phyloP scores from a whole-genome alignment of 2,888 invertebrate species.

The Spialia ferax region DNA sequence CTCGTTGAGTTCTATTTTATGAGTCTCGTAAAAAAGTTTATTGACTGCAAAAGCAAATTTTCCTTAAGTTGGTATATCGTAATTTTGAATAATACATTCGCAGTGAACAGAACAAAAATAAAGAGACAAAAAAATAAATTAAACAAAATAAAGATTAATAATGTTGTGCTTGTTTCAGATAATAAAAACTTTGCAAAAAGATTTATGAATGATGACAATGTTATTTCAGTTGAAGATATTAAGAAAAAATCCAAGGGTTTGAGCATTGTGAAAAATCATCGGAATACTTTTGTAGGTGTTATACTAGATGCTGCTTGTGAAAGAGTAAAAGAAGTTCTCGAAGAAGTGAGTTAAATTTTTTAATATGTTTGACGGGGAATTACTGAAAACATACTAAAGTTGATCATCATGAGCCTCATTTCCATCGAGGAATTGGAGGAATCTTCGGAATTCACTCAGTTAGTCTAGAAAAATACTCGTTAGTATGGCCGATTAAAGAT shows the following conservation, averaged over 20 bases:
- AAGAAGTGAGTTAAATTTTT: conserved; percentile 51
- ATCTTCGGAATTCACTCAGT: too few relatives aligned
- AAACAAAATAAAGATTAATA: not conserved
- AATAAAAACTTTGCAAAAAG: conserved; percentile 47
- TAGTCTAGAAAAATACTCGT: too few relatives aligned
- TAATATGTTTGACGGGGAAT: too few relatives aligned
- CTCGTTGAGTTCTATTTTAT: not conserved
- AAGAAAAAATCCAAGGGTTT: not conserved
- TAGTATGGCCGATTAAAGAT: too few relatives aligned
- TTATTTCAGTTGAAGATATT: conserved; percentile 49
- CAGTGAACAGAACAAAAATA: too few relatives aligned
- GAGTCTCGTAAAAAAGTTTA: conserved; percentile 10
- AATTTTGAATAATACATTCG: not conserved
- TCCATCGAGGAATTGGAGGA: too few relatives aligned
- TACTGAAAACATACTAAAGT: too few relatives aligned
- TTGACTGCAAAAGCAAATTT: not conserved
- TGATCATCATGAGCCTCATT: too few relatives aligned
- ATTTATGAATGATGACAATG: conserved; percentile 49
- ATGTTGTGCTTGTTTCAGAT: conserved; percentile 45
- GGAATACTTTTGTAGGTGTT: conserved; percentile 53
- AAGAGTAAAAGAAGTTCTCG: conserved; percentile 48
- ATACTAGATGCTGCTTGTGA: conserved; percentile 60
- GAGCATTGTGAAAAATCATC: not conserved
- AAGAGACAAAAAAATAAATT: too few relatives aligned
- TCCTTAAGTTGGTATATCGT: not conserved